phyloP scores from a whole-genome alignment of 2,113 vertebrate genomes.

The Nycticorax nycticorax region DNA sequence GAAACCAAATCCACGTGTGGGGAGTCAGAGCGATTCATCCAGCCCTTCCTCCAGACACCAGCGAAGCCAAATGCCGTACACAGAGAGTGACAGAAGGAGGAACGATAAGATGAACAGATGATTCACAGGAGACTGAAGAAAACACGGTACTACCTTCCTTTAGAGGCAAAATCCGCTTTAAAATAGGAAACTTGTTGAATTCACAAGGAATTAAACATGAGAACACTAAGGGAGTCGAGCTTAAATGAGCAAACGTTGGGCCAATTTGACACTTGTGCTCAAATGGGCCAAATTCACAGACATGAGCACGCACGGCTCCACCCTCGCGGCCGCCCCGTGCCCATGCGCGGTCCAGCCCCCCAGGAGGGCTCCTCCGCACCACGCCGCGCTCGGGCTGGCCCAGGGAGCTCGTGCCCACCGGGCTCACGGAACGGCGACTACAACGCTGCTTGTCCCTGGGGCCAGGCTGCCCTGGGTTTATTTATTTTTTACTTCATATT shows the following conservation, averaged over 20 bases:
- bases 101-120: not conserved
- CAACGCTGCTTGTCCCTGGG: not conserved
- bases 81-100: not conserved
- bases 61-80: not conserved
- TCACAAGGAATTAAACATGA: not conserved
- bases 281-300: not conserved
- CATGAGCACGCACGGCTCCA: accelerated
- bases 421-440: not conserved
- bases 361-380: not conserved
- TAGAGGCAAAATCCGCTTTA: not conserved
- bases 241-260: not conserved
- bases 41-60: not conserved
- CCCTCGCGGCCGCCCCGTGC: not conserved
- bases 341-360: accelerated
- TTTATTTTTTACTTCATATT: not conserved
- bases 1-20: not conserved
- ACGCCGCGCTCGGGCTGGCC: not conserved
- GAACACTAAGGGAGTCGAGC: accelerated
- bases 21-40: not conserved
- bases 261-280: not conserved
- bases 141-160: not conserved
- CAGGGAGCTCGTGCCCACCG: not conserved
- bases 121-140: not conserved
- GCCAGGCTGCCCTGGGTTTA: not conserved
- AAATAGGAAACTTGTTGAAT: not conserved